Conservation (phyloP, 2,113 vertebrate species). For the Toxotes jaculatrix region DNA sequence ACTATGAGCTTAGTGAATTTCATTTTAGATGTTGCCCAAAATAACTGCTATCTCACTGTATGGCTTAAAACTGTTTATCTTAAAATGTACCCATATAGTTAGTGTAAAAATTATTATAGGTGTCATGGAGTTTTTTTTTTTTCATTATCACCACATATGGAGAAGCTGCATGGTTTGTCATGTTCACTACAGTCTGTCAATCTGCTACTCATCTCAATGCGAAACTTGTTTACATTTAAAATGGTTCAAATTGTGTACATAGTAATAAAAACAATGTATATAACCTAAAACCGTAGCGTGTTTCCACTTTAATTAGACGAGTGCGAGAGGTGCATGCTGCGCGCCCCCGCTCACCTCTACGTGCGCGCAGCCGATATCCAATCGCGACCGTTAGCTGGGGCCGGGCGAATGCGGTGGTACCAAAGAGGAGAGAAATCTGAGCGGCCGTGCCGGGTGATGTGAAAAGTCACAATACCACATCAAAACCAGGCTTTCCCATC, state of each 20-base stretch:
- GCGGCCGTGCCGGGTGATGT: constrained; percentile 71
- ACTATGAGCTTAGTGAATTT: neutral
- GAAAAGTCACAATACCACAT: constrained; percentile 67
- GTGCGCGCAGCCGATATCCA: constrained; percentile 76
- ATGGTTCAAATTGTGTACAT: neutral
- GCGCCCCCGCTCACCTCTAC: constrained; percentile 53
- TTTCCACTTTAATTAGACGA: constrained; percentile 14
- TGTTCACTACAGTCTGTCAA: neutral
- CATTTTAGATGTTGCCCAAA: neutral
- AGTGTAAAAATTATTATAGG: neutral
- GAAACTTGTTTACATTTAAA: neutral
- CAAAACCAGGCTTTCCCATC: constrained; percentile 7
- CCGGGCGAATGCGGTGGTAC: constrained; percentile 74
- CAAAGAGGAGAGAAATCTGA: constrained; percentile 80
- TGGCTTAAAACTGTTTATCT: neutral
- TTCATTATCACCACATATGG: neutral
- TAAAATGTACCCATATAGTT: neutral
- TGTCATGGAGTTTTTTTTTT: neutral
- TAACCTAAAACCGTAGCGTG: neutral
- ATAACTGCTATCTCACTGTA: neutral
- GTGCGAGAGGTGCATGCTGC: constrained; percentile 20
- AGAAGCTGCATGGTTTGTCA: constrained; percentile 3
- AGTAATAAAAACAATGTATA: neutral
- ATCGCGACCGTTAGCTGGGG: constrained; percentile 73
- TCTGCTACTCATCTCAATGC: neutral